These are phyloP conservation scores for Cygnus olor DNA, from an alignment of 2,797 vertebrate genomes.

Conservation along the genomic window DNA sequence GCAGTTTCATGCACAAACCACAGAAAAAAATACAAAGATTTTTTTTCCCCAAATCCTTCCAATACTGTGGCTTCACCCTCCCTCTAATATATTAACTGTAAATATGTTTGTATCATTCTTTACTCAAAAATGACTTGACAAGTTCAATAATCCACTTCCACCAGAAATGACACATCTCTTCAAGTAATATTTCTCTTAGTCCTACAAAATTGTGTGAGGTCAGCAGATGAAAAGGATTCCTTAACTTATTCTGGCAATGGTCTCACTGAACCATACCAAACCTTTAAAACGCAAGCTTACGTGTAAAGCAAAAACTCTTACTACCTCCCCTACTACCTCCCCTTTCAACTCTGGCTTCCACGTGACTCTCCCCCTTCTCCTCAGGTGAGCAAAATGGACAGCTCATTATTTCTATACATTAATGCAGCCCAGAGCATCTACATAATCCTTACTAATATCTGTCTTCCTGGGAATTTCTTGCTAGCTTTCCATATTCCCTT, in stretches of 20 bases:
- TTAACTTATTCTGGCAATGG: not conserved
- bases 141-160: not conserved
- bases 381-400: not conserved
- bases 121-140: not conserved
- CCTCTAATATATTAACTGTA: not conserved
- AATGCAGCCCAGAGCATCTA: not conserved
- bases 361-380: not conserved
- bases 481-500: not conserved
- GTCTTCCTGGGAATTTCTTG: not conserved
- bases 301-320: not conserved
- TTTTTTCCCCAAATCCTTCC: not conserved
- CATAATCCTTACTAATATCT: not conserved
- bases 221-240: not conserved
- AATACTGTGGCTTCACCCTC: not conserved
- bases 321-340: not conserved
- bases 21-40: accelerated
- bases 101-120: not conserved
- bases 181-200: not conserved
- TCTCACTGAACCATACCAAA: not conserved
- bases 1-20: not conserved
- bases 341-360: not conserved
- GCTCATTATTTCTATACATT: not conserved
- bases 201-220: not conserved
- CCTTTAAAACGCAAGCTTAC: not conserved
- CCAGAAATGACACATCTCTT: not conserved